Base-by-base conservation (phyloP, 2,888 invertebrate species). In the Marronus borbonicus region DNA sequence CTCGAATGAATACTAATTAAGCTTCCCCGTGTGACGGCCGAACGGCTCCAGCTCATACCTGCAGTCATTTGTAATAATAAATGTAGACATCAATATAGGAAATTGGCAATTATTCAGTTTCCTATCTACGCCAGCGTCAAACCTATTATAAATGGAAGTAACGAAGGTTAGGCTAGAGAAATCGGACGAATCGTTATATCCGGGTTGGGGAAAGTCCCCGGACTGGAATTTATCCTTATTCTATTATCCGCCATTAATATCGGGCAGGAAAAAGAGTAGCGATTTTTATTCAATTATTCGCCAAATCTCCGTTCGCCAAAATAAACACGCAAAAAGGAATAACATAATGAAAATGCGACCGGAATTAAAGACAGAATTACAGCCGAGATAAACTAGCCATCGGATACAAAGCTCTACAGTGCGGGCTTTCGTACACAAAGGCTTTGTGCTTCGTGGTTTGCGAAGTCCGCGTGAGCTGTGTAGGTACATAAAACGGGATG, bases 351-450 rank as follows among this genome's bases (percentile, higher is more conserved):
- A 81, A 83, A 83, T 80, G 82, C 79, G 81, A 80, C 78, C 77
- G 83, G 81, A 83, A 82, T 83, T 83, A 81, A 82, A 83, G 82
- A 84, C 81, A 82, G 84, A 82, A 83, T 84, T 84, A 84, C 84
- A 81, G 76, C 80, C 39, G 77, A 80, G 76, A 82, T 82, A 82
- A 84, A 83, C 83, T 82, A 82, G 76, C 80, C 80, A 76, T 78
- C 80, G 82, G 82, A 82, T 82, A 82, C 81, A 82, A 81, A 83
- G 82, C 81, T 12, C 44, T 44, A 44, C 7, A 80, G 80, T 82
- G 81, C 81, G 78, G 78, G 80, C 79, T 76, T 81, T 81, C 81
- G 79, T 79, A 79, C 80, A 82, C 82, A 83, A 83, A 83, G 81
- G 80, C 79, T 77, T 36, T 64, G 14, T 36, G 28, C 24, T 14